A percentile compares a stretch with the other conserved stretches of the same genome.
Evolutionary conservation across 2,113 vertebrate genomes (phyloP).

Genomic region (Neodon shergylaensis): DNA sequence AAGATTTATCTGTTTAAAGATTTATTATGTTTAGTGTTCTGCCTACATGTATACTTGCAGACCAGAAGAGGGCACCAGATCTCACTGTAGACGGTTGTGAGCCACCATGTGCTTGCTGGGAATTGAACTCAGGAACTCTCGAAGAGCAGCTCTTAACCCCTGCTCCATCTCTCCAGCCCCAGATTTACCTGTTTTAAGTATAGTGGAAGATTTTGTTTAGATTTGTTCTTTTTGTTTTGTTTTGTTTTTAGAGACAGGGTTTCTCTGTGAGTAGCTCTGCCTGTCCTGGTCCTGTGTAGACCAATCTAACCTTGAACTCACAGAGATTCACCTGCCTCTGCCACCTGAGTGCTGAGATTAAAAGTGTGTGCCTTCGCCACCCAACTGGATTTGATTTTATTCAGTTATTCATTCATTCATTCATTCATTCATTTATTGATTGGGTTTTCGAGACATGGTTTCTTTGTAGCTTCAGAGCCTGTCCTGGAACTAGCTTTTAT

Average conservation of each 20-base stretch:
- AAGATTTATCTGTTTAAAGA: not conserved
- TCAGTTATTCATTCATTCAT: no score
- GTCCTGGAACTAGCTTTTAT: no score
- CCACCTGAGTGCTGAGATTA: not conserved
- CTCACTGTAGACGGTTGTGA: no score
- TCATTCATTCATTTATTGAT: rapidly evolving
- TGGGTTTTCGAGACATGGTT: no score
- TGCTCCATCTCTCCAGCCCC: no score
- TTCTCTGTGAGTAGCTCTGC: not conserved
- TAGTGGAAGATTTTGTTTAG: constrained; percentile 22
- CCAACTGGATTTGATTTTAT: not conserved
- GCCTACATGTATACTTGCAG: no score
- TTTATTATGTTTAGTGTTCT: no score
- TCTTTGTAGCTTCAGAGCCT: no score
- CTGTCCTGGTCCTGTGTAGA: not conserved
- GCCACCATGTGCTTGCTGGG: no score
- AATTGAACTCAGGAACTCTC: no score
- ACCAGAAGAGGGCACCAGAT: no score
- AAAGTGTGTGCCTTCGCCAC: not conserved
- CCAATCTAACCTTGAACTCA: not conserved
- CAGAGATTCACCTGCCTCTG: not conserved
- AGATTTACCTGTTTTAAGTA: constrained; percentile 13
- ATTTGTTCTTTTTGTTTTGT: constrained; percentile 46
- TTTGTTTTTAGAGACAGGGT: not conserved
- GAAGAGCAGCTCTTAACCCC: no score